Percentiles rank a stretch among this genome's conserved stretches.
phyloP scores from a whole-genome alignment of 2,113 vertebrate genomes.

The Clarias macrocephalus region DNA sequence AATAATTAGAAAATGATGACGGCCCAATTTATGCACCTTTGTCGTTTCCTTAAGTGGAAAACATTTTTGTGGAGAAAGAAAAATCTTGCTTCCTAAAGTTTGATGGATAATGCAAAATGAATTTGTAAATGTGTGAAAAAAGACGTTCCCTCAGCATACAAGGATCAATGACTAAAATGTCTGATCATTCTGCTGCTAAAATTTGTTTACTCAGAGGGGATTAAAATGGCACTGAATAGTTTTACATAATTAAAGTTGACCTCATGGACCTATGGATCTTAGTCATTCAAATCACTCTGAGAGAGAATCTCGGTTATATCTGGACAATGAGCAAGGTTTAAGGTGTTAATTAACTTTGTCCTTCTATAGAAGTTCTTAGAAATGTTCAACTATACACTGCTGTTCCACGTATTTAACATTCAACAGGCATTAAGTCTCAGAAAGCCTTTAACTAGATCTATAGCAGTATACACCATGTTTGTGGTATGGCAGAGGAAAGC shows the following conservation, averaged over 20 bases:
- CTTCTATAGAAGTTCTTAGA: constrained; percentile 2
- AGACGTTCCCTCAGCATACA: neutral
- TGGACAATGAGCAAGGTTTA: neutral
- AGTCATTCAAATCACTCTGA: neutral
- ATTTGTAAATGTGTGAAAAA: neutral
- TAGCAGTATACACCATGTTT: constrained; percentile 45
- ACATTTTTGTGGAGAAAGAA: neutral
- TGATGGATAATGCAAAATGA: neutral
- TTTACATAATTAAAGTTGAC: neutral
- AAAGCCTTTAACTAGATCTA: constrained; percentile 15
- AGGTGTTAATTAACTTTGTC: neutral
- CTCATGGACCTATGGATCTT: neutral
- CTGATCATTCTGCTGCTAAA: neutral
- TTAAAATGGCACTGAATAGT: neutral
- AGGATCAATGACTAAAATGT: neutral
- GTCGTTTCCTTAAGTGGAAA: neutral
- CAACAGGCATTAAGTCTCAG: neutral
- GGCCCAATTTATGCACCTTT: neutral
- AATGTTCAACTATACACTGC: neutral
- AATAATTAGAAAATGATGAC: neutral
- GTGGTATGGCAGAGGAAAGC: constrained; percentile 22
- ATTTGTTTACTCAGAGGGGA: neutral
- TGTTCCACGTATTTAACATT: constrained; percentile 12
- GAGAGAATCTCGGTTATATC: neutral
- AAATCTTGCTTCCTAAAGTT: neutral